phyloP scores from a whole-genome alignment of 2,113 vertebrate species.

The Choloepus hoffmanni region DNA sequence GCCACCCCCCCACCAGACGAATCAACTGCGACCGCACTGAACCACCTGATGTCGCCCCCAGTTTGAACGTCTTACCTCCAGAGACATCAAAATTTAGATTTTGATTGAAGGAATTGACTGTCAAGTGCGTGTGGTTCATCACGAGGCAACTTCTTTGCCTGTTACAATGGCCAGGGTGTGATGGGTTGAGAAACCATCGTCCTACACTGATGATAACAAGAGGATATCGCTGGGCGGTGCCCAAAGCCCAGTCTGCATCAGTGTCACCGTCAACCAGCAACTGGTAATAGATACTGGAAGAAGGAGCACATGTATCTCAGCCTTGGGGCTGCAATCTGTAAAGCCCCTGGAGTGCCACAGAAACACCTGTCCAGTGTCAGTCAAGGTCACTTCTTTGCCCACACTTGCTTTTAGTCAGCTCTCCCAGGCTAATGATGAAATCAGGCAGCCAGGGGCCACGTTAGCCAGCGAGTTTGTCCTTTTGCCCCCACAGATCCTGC shows the following conservation, averaged over 20 bases:
- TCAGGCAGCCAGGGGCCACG: background rate
- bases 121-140: constrained; percentile 37
- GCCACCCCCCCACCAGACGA: too few species aligned
- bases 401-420: background rate
- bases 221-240: background rate
- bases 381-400: background rate
- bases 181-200: background rate
- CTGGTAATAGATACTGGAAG: background rate
- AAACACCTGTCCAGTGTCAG: background rate
- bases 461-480: background rate
- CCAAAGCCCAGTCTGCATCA: background rate
- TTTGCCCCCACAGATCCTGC: background rate
- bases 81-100: constrained; percentile 86
- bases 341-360: background rate
- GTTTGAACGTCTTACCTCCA: constrained; percentile 81
- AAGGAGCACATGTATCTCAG: background rate
- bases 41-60: constrained; percentile 76
- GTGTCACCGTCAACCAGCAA: background rate
- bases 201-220: background rate
- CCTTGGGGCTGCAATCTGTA: background rate
- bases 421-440: background rate
- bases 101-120: constrained; percentile 82
- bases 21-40: too few species aligned
- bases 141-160: constrained; percentile 64
- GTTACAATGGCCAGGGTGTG: background rate